Conservation (phyloP, 2,113 vertebrate genomes). For the Willisornis vidua region DNA sequence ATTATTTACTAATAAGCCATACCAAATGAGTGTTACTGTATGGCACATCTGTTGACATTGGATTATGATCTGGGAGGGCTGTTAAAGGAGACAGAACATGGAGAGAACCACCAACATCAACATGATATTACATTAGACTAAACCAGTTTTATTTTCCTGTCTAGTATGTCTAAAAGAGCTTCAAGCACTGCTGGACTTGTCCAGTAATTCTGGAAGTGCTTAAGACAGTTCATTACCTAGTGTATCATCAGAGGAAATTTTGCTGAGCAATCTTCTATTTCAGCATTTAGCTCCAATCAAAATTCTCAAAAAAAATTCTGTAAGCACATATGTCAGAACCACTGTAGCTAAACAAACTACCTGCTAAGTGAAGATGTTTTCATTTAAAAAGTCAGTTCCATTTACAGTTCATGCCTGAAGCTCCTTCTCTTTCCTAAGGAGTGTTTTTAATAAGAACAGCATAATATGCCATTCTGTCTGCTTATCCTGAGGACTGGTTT, state of each 20-base stretch:
- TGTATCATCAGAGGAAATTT: not conserved
- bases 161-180: not conserved
- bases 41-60: not conserved
- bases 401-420: not conserved
- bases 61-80: not conserved
- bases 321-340: not conserved
- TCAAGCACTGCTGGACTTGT: not conserved
- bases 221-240: not conserved
- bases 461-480: not conserved
- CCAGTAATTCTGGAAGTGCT: not conserved
- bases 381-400: not conserved
- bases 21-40: not conserved
- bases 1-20: not conserved
- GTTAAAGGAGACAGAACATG: not conserved
- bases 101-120: not conserved
- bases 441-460: not conserved
- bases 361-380: not conserved
- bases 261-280: not conserved
- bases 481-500: not conserved
- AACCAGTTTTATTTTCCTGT: not conserved
- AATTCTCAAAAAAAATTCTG: not conserved
- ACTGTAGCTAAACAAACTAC: not conserved
- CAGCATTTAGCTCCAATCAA: not conserved
- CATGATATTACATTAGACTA: not conserved
- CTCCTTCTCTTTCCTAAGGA: not conserved